Conservation (phyloP, 1,140 invertebrate species). For the Cryptotermes secundus region DNA sequence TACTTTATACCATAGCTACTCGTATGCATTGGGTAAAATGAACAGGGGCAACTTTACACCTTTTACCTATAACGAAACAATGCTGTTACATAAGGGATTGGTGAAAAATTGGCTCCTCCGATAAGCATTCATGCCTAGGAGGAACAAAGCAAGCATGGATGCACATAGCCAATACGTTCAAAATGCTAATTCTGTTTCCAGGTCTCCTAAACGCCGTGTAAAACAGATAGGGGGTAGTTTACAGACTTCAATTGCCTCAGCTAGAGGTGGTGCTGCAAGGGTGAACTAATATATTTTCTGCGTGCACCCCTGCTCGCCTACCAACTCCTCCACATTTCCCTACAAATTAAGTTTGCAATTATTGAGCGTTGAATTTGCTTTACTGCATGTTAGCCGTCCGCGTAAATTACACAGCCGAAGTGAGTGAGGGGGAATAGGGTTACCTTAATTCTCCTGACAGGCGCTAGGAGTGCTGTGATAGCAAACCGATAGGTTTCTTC, state of each 20-base stretch:
- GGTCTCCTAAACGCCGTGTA: neutral
- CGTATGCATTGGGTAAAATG: too few species aligned
- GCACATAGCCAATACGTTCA: neutral
- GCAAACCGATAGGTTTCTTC: neutral
- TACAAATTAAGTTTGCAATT: constrained; percentile 29
- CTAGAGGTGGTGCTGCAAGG: neutral
- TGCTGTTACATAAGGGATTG: neutral
- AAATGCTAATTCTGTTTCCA: neutral
- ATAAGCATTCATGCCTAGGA: neutral
- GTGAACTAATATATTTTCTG: neutral
- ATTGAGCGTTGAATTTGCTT: constrained; percentile 25
- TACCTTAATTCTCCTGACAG: neutral
- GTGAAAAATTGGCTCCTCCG: too few species aligned
- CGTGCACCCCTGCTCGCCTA: neutral
- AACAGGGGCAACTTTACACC: too few species aligned
- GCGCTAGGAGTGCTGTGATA: neutral
- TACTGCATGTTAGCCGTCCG: constrained; percentile 19
- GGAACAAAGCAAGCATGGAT: neutral
- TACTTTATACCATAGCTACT: too few species aligned
- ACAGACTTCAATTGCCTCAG: neutral
- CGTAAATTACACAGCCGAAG: neutral
- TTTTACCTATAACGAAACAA: too few species aligned
- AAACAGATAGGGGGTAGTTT: neutral
- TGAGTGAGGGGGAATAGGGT: neutral
- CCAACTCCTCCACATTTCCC: constrained; percentile 15